Evolutionary conservation across 2,888 invertebrate species (phyloP), one percentile per base, ranked within the genome.

Genomic region (Anthophora plumipes): DNA sequence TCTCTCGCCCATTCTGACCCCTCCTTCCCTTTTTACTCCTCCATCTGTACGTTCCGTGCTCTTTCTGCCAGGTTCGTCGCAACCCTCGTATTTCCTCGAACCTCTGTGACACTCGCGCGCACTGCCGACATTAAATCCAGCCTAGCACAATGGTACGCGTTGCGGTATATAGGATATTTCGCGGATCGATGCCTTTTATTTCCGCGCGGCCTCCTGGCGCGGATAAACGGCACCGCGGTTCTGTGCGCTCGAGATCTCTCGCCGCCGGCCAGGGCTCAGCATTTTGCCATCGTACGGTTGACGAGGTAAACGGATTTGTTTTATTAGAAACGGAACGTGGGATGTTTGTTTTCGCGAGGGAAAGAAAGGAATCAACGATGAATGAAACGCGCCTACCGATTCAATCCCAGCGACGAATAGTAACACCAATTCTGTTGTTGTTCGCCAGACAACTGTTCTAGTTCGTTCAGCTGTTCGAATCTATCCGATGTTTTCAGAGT

Each of bases 181-280:
- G 90, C 90, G 90, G 90, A 90, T 90, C 90, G 90, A 91, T 90
- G 90, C 89, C 89, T 87, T 86, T 89, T 90, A 87, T 84, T 85
- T 83, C 77, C 74, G 82, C 80, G 79, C 83, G 84, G 80, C 77
- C 82, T 86, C 83, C 67, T 59, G 75, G 85, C 80, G 83, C 85
- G 88, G 88, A 89, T 87, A 87, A 88, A 80, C 83, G 86, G 64
- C 72, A 46, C 48, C 69, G 61, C 46, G 43, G 52, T 61, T 55
- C 73, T 63, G 69, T 41, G 59, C 55, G 57, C 48, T 55, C 64
- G 59, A 25, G 37, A 68, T 68, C 57, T 55, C 54, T 73, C 41
- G 46, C 55, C 25, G 39, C 20, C 50, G 22, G 17, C 55, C 61
- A 9, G 8, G 63, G n/a, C 54, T 54, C 46, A 46, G 2, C 50